Base-by-base conservation (phyloP, 2,888 invertebrate genomes). In the Drosophila atripex region DNA sequence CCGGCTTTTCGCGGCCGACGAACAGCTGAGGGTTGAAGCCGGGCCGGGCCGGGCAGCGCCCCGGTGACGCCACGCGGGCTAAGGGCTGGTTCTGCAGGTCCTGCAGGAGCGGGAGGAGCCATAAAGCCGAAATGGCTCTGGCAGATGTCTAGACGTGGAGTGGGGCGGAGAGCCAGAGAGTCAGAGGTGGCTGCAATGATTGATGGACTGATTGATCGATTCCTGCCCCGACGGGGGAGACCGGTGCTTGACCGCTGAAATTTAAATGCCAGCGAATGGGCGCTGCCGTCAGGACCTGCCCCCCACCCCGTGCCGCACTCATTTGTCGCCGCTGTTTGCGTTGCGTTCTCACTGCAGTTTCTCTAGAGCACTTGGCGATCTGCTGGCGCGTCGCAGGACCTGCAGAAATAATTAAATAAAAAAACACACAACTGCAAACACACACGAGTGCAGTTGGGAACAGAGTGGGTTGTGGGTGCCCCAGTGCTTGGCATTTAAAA, bases 331-430 rank as follows among this genome's bases (percentile, higher is more conserved):
- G 52, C 46, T 35, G 45, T 58, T 59, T 47, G 25, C 46, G 16
- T 59, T 47, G 25, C 46, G 16, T 51, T 74, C 43, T 55, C 53
- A 59, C 51, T 64, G 72, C 60, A 58, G 61, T 46, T 61, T 76
- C 66, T 71, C 49, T 65, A 80, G 85, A 64, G 80, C 87, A 70
- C 87, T 80, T 85, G 72, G 38, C 60, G 47, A 68, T 66, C 73
- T 78, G 78, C 39, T 86, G 79, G 86, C 55, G 68, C 83, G 71
- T 78, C 71, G 68, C 77, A 65, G 69, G 35, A 4, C 35, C 25
- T 39, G 28, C 30, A 41, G 30, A 9, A 39, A 14, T 8, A 16
- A 6, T 35, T 51, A 55, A 55, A 55, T 30, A 55, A 25, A 61
- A 63, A 47, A 21, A 21, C 21, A 41, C 14, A 28, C 8, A 57